phyloP scores from a whole-genome alignment of 2,888 invertebrate genomes.

The Drosophila anomalata region DNA sequence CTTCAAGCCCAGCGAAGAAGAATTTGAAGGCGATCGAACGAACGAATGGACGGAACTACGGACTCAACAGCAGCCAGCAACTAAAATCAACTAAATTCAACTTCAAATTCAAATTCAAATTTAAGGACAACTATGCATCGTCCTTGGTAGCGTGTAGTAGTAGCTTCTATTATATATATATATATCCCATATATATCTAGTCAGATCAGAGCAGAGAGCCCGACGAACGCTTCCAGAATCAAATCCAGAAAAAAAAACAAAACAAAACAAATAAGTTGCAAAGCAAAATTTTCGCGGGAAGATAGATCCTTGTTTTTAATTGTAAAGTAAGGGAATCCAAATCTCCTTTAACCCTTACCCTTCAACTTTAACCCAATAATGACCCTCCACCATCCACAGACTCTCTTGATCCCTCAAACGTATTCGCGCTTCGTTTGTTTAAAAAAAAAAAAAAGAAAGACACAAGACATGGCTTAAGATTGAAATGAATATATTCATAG shows the following conservation, averaged over 20 bases:
- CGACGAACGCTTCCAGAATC: conserved; percentile 41
- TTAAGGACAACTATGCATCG: conserved; percentile 38
- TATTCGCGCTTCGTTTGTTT: conserved; percentile 48
- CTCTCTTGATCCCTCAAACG: conserved; percentile 7
- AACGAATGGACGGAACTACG: conserved; percentile 13
- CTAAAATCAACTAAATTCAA: conserved; percentile 46
- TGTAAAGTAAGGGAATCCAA: conserved; percentile 36
- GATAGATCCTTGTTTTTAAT: conserved; percentile 38
- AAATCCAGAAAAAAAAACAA: conserved; percentile 2
- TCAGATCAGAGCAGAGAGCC: conserved; percentile 74
- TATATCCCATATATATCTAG: conserved; percentile 66
- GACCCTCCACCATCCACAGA: background rate
- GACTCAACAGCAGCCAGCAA: conserved; percentile 23
- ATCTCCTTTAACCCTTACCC: conserved; percentile 5
- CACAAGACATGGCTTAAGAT: conserved; percentile 45
- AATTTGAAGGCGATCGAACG: conserved; percentile 4
- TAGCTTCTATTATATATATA: conserved; percentile 54
- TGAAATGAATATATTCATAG: conserved; percentile 64
- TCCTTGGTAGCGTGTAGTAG: conserved; percentile 50
- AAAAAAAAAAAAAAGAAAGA: conserved; percentile 8
- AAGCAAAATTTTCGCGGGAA: conserved; percentile 67
- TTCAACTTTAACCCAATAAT: background rate
- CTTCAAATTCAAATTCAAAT: too few relatives aligned
- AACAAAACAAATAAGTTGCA: conserved; percentile 63
- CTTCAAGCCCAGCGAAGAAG: conserved; percentile 75